Evolutionary conservation across 1,140 invertebrate species (phyloP).

Genomic region (Brachionus paranguensis): DNA sequence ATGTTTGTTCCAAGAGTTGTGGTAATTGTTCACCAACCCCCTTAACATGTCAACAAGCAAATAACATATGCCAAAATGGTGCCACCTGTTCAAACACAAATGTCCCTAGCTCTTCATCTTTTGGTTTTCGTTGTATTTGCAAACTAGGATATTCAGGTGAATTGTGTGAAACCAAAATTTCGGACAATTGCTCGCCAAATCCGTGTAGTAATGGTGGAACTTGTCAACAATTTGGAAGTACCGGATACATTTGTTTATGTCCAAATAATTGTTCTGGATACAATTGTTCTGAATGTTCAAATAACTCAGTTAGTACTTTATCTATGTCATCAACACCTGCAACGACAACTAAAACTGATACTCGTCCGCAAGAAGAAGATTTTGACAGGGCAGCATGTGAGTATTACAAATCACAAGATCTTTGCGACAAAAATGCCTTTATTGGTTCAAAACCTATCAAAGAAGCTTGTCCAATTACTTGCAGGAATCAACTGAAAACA

Average conservation of each 20-base stretch:
- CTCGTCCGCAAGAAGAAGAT: not conserved
- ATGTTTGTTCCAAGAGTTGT: not conserved
- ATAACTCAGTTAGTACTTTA: not conserved
- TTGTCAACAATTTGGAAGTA: not conserved
- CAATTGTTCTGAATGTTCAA: not conserved
- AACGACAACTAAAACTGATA: not conserved
- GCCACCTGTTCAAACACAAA: conserved; percentile 43
- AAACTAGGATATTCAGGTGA: conserved; percentile 46
- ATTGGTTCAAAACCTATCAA: not conserved
- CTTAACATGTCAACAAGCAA: not conserved
- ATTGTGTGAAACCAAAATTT: conserved; percentile 56
- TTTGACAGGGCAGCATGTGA: not conserved
- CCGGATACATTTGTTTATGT: conserved; percentile 30
- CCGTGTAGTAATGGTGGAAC: conserved; percentile 40
- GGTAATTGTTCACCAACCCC: not conserved
- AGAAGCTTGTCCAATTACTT: not conserved
- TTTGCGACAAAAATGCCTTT: not conserved
- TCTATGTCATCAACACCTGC: not conserved
- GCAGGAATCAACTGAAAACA: not conserved
- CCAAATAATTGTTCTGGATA: not conserved
- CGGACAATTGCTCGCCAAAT: conserved; percentile 12
- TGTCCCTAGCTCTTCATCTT: not conserved
- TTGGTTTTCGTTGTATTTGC: conserved; percentile 57
- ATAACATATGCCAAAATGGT: conserved; percentile 45
- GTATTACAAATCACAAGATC: not conserved